Evolutionary conservation across 2,113 vertebrate genomes (phyloP).

Genomic region (Toxotes jaculatrix): DNA sequence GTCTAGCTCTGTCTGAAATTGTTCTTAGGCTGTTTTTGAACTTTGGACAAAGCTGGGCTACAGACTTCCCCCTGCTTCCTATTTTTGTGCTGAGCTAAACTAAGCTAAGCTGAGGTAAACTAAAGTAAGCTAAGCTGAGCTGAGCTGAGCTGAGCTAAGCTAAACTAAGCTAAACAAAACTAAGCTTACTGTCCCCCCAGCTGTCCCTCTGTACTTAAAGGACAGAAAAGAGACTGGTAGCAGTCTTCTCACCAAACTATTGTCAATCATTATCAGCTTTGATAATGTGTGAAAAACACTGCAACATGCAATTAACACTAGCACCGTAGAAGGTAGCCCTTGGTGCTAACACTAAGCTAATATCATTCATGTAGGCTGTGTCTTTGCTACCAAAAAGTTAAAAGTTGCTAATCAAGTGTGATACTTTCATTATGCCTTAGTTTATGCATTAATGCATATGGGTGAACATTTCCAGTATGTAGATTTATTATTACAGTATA

Average conservation of each 20-base stretch:
- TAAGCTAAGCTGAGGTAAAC: too few species aligned
- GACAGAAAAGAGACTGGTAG: too few species aligned
- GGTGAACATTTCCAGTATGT: neutral
- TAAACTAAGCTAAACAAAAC: neutral
- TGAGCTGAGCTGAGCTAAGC: too few species aligned
- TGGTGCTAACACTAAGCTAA: neutral
- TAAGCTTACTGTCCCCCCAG: neutral
- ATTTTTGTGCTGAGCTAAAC: too few species aligned
- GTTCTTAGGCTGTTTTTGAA: too few species aligned
- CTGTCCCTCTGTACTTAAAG: too few species aligned
- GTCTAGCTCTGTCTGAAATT: too few species aligned
- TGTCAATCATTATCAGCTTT: neutral
- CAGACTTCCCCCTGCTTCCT: too few species aligned
- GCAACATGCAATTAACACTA: neutral
- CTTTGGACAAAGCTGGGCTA: too few species aligned
- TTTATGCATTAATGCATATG: constrained; percentile 30
- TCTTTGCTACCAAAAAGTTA: neutral
- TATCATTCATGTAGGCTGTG: neutral
- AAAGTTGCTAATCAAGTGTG: neutral
- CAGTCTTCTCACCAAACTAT: too few species aligned
- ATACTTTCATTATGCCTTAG: neutral
- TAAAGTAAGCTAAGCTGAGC: too few species aligned
- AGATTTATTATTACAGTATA: neutral
- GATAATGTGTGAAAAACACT: neutral
- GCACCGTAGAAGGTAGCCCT: neutral